These are phyloP conservation scores for Drosophila azteca DNA, from an alignment of 1,140 invertebrate genomes.

Conservation along the genomic window DNA sequence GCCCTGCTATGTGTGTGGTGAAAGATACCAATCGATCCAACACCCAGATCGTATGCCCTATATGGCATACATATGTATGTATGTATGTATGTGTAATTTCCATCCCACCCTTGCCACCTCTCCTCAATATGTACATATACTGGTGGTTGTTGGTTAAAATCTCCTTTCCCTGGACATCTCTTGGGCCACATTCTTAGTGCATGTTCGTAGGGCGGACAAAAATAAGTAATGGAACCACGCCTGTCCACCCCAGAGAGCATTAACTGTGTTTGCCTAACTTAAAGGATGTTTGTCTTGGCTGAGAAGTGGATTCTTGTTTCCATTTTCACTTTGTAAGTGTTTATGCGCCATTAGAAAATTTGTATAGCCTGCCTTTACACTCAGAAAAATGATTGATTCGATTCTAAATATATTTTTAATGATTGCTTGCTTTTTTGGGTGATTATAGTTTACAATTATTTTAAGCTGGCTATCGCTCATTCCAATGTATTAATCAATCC, in stretches of 20 bases:
- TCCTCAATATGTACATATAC: slow-evolving; percentile 1
- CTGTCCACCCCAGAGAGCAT: no score
- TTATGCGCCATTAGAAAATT: slow-evolving; percentile 37
- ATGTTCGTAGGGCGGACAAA: no score
- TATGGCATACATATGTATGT: no score
- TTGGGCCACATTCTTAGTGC: not conserved
- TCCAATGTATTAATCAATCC: slow-evolving; percentile 32
- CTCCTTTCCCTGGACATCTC: slow-evolving; percentile 12
- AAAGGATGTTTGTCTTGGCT: slow-evolving; percentile 46
- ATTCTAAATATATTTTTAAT: not conserved
- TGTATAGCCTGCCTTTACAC: slow-evolving; percentile 13
- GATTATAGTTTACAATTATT: not conserved
- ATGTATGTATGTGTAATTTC: no score
- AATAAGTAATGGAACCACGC: no score
- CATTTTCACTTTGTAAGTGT: slow-evolving; percentile 35
- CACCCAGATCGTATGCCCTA: no score
- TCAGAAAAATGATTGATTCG: slow-evolving; percentile 14
- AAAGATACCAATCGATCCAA: no score
- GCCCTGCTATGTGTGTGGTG: slow-evolving; percentile 15
- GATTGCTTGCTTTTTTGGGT: not conserved
- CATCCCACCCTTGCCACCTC: no score
- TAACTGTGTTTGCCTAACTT: slow-evolving; percentile 23
- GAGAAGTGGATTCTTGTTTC: slow-evolving; percentile 36
- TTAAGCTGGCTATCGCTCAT: slow-evolving; percentile 32
- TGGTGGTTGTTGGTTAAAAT: slow-evolving; percentile 5